These are phyloP conservation scores for Grammomys dolichurus DNA, from an alignment of 2,113 vertebrate genomes.

Conservation along the genomic window DNA sequence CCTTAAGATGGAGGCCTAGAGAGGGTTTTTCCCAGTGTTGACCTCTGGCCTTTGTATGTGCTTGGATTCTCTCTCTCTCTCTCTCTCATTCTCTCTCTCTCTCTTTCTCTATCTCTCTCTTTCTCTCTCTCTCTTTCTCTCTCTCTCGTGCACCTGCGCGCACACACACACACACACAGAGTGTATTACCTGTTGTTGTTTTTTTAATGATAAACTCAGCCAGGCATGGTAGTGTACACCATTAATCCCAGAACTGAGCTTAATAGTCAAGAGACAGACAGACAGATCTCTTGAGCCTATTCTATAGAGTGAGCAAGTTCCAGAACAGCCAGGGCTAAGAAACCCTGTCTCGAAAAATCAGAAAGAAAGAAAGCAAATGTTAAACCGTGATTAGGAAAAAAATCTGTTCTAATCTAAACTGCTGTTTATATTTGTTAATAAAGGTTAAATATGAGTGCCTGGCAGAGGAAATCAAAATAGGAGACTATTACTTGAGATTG, in stretches of 20 bases:
- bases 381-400: conserved; percentile 35
- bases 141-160: background rate
- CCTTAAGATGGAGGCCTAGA: too few species aligned
- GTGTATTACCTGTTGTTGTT: conserved; percentile 29
- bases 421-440: conserved; percentile 73
- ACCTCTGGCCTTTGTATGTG: background rate
- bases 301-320: background rate
- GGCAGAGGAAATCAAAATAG: conserved; percentile 98
- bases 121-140: too few species aligned
- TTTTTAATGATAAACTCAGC: background rate
- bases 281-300: background rate
- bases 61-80: too few species aligned
- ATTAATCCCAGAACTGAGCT: background rate
- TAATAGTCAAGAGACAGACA: background rate
- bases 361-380: background rate
- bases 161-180: background rate
- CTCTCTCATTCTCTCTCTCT: too few species aligned
- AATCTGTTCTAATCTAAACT: conserved; percentile 31
- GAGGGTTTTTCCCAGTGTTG: background rate
- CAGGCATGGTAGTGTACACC: accelerated
- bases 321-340: background rate
- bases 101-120: too few species aligned
- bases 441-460: conserved; percentile 99
- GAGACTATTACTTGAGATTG: conserved; percentile 98
- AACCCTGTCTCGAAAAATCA: background rate